Evolutionary conservation across 2,888 invertebrate species (phyloP), one percentile per base, ranked within the genome.

Genomic region (Eristalis intricaria): DNA sequence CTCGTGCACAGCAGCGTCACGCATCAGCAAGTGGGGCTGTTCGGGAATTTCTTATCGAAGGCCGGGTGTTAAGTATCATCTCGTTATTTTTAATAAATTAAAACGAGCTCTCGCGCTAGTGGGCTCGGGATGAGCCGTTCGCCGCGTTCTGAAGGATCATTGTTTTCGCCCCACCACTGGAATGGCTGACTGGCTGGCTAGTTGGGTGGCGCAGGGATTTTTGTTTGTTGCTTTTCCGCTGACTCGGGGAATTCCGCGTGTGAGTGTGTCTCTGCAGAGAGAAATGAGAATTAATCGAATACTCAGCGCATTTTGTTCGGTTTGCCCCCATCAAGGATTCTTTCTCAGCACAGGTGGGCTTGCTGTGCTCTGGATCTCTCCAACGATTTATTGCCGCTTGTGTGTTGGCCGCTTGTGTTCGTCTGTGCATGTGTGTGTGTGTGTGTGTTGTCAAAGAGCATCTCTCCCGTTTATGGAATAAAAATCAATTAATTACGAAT

Each of bases 1-100:
- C 1, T 15, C n/a, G 15, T 43, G 8, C 8, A 5, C 29, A 4
- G 29, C 32, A n/a, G 4, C 10, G 19, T 50, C 50, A 50, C 8
- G 50, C 50, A 50, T 50, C 50, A 19, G 50, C 19, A 8, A 50
- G 50, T 19, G 43, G 26, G 15, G 29, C 65, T 50, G 60, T 40
- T 26, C 13, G 19, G 65, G 78, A 70, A 75, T 66, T 75, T 70
- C 63, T 74, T 75, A 71, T 61, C 58, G 75, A 75, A 50, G 58
- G 61, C 61, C 56, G 64, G 78, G 86, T 85, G 86, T 79, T 79
- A 86, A 86, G 75, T 86, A 83, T 83, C 86, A 79, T 66, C 78
- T 86, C 78, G 83, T 86, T 83, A 79, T 83, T 83, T 78, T 68
- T 64, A 78, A 86, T 83, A 79, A 79, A 78, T 82, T 70, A 61